Evolutionary conservation across 1,140 invertebrate genomes (phyloP), one percentile per base, ranked within the genome.

Genomic region (Eurosta solidaginis): DNA sequence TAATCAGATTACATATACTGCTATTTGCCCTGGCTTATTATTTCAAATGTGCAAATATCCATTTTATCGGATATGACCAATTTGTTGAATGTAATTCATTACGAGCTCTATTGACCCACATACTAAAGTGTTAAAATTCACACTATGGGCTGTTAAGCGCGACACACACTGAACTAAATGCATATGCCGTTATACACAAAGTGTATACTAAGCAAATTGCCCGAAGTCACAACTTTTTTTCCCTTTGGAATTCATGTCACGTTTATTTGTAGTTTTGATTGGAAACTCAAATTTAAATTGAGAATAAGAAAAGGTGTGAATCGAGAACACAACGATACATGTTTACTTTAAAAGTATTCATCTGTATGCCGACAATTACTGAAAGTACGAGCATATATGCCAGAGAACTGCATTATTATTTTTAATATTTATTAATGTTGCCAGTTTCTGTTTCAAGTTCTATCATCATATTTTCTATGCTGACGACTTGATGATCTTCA

Each of bases 241-340:
- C 27, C 20, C 50, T 54, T 9, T 44, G 5, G 42, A 6, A 44
- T 44, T 4, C 50, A 17, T 12, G 50, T 54, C 50, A 54, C 50
- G 50, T 54, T 6, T 54, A 10, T 27, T 25, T 27, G 6, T 54
- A 54, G 50, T 54, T 54, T 54, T 54, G 25, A 54, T 54, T 54
- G 50, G 50, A 54, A 54, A 54, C 50, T 27, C 50, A 54, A 54
- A 54, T 54, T 54, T 25, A 54, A 54, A 52, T 52, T 27, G 50
- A 6, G 9, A 52, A 25, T n/a, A n/a, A n/a, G n/a, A n/a, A n/a
- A n/a, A n/a, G n/a, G n/a, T n/a, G n/a, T n/a, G n/a, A n/a, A n/a
- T n/a, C n/a, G n/a, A n/a, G n/a, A n/a, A n/a, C n/a, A n/a, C n/a
- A n/a, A n/a, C n/a, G n/a, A n/a, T n/a, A n/a, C n/a, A n/a, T n/a